Evolutionary conservation across 2,113 vertebrate species (phyloP), one percentile per base, ranked within the genome.

Genomic region (Vanacampus margaritifer): DNA sequence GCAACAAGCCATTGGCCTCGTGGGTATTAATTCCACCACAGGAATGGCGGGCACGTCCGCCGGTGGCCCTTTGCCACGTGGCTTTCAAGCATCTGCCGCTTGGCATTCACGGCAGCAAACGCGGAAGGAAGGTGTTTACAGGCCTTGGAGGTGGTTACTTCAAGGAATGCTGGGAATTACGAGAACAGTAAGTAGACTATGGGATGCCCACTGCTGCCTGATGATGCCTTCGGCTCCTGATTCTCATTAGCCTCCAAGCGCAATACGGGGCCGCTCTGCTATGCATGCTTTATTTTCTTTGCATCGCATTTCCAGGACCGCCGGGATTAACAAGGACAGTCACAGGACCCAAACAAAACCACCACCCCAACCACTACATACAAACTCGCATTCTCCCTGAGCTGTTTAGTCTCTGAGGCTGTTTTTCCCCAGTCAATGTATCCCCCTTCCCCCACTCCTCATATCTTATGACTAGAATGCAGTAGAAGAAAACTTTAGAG

Each of bases 321-420:
- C 80, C 75, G 72, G 85, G 89, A 87, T 88, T 89, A 89, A 83
- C 81, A 81, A 78, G 82, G 76, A 86, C 79, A 80, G n/a, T n/a
- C n/a, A n/a, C n/a, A n/a, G n/a, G n/a, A n/a, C n/a, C n/a, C n/a
- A n/a, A n/a, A n/a, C 85, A 74, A 66, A 72, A 58, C 74, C 62
- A 61, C 73, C 75, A 12, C 8, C n/a, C n/a, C n/a, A n/a, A n/a
- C n/a, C n/a, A n/a, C n/a, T n/a, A 3, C 48, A 23, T n/a, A 10
- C 10, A 21, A 11, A 28, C 24, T 13, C 11, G 12, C 24, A 13
- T 26, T 17, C 17, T 75, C 59, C 58, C 63, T 51, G 82, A 80
- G 81, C 69, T 89, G 91, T 92, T 92, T 91, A 90, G 90, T 92
- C 90, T 92, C 90, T 92, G 86, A 83, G 74, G 81, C 74, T 76